A percentile compares a stretch with the other conserved stretches of the same genome.
Conservation (phyloP, 2,113 vertebrate species). For the Anarhynchus alexandrinus region DNA sequence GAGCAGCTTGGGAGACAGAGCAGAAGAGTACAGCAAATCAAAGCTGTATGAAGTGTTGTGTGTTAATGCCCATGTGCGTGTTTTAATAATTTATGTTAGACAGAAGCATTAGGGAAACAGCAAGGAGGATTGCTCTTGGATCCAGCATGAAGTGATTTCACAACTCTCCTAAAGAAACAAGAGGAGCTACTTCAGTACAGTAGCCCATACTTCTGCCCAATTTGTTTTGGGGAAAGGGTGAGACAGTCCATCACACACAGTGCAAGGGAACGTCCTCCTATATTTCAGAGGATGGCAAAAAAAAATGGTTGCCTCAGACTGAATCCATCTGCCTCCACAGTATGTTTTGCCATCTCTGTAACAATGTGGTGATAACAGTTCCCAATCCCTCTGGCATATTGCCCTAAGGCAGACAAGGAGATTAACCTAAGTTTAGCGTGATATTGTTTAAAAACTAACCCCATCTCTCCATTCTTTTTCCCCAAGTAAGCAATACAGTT, state of each 20-base stretch:
- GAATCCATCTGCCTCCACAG: background rate
- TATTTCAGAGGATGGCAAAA: background rate
- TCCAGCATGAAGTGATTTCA: background rate
- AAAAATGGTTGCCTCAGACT: background rate
- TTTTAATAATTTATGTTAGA: background rate
- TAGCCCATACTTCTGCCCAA: background rate
- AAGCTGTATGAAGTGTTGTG: background rate
- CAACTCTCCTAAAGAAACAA: background rate
- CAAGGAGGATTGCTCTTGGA: background rate
- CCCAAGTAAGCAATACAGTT: background rate
- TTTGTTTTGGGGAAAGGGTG: background rate
- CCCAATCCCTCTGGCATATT: background rate
- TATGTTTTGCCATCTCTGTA: background rate
- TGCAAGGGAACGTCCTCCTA: background rate
- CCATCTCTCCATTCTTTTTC: background rate
- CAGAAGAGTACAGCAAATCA: background rate
- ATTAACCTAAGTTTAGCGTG: background rate
- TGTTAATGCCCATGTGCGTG: background rate
- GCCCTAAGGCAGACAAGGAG: background rate
- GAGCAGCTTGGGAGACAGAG: background rate
- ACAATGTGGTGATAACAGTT: background rate
- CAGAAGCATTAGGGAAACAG: background rate
- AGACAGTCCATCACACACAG: background rate
- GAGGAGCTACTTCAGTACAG: background rate
- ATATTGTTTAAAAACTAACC: slow-evolving; percentile 23